Base-by-base conservation (phyloP, 2,113 vertebrate species). In the Cinclus cinclus region DNA sequence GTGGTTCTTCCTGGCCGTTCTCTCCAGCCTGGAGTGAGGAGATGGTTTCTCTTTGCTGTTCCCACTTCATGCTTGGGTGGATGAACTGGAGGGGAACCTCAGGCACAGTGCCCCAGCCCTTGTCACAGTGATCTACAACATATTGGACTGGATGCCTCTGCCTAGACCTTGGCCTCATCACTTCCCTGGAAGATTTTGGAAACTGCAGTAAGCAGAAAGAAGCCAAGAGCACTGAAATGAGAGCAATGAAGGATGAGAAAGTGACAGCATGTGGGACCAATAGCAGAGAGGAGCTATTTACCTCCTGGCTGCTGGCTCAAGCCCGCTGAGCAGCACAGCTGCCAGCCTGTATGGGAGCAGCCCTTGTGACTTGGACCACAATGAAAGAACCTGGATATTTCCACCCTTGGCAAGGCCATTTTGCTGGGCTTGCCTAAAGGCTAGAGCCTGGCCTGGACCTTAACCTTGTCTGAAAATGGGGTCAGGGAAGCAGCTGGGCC, bases 401-500 rank as follows among this genome's bases (percentile, higher is more conserved):
- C 78, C 58, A 96, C 87, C 85, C 83, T 91, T 89, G 87, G 86
- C 86, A 83, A 81, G 74, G 68, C 76, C 1, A 1, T 74, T 91
- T 82, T 65, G 17, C 87, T 91, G 75, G n/a, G 65, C 41, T 70
- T 16, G 10, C 69, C 91, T 87, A 75, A 87, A 96, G 91, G 77
- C 87, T 84, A 68, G 62, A 95, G 81, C 83, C 41, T 39, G 53
- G 89, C 91, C 84, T 74, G 19, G 63, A 58, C 90, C 83, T 93
- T 83, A 87, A 86, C 90, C 82, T 92, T 88, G 52, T 59, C 81
- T 89, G 62, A 69, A 95, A 93, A 93, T 15, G 79, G 85, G 94
- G 92, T 94, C 94, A 93, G 88, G 68, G 90, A 92, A 97, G 83
- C 92, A 96, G 81, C 82, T 95, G 94, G 84, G 85, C 85, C 10